Evolutionary conservation across 1,140 invertebrate species (phyloP).

Genomic region (Gyrodactylus salaris): DNA sequence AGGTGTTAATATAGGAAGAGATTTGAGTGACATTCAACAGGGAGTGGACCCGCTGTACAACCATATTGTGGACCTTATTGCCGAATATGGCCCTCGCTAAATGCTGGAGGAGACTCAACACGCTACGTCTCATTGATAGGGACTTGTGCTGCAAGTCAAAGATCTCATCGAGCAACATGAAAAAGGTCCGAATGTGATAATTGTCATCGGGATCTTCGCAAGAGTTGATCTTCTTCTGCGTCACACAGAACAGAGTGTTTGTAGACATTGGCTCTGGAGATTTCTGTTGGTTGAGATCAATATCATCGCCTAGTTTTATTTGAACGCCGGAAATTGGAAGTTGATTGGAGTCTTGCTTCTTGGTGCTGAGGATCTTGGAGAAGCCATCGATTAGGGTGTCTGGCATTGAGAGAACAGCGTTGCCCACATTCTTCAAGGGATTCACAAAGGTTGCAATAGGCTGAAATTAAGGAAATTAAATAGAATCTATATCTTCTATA

Average conservation of each 20-base stretch:
- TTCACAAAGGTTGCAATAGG: no score
- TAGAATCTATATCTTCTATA: no score
- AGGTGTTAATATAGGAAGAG: neutral
- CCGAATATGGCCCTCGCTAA: neutral
- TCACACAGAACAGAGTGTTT: neutral
- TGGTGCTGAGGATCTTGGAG: neutral
- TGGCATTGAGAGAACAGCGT: neutral
- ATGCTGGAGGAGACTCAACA: neutral
- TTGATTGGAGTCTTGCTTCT: neutral
- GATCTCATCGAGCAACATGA: neutral
- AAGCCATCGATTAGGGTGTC: neutral
- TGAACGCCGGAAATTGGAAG: neutral
- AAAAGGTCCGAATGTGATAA: neutral
- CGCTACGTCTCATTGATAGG: neutral
- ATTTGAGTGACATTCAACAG: neutral
- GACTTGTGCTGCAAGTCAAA: conserved; percentile 1
- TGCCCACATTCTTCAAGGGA: neutral
- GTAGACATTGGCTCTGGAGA: neutral
- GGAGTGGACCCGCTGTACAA: neutral
- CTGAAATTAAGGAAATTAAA: no score
- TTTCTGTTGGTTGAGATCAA: neutral
- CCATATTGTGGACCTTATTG: conserved; percentile 1
- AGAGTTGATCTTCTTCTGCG: neutral
- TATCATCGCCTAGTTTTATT: neutral
- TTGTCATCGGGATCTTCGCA: neutral